Base-by-base conservation (phyloP, 2,797 vertebrate genomes). In the Furcifer pardalis region DNA sequence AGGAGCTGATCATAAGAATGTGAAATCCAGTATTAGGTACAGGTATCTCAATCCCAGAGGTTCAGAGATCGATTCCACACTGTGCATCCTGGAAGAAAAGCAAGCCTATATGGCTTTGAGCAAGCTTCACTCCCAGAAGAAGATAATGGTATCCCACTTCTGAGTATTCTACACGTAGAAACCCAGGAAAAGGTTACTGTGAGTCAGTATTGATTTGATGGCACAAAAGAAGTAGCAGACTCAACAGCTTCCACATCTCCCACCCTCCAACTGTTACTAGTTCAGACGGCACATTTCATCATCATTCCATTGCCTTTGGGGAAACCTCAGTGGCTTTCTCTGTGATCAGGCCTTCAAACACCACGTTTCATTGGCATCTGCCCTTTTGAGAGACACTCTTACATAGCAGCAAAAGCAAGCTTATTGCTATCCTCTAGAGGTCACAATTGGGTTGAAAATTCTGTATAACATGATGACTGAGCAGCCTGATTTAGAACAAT, bases 401-500 rank as follows among this genome's bases (percentile, higher is more conserved):
- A 35, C 74, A 46, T 0, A 1, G 46, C 72, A 69, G 25, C 84
- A 83, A 49, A 68, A 90, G 94, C 93, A 91, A 91, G 90, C 87
- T 13, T 84, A 59, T 25, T 87, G 84, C 92, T 89, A 91, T 94
- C 95, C 97, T 97, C 94, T 95, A 96, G 95, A 94, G 95, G 96
- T 95, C 96, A 96, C 94, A 95, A 90, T 96, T 91, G 94, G 96
- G 95, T 96, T 92, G 93, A 84, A 91, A 93, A 95, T 95, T 68
- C 90, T 89, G 72, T 66, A 52, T 63, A 74, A 92, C 69, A 21
- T 87, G 87, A 91, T 75, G 89, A 87, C 87, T 84, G 84, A 91
- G 93, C 92, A 93, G 83, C 85, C 81, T 87, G 89, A 91, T 90
- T 90, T 82, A 86, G 69, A 92, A 91, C 89, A 91, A 94, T 95